Percentiles rank a stretch among this genome's conserved stretches.
Conservation (phyloP, 2,888 invertebrate genomes). For the Diaperis boleti region DNA sequence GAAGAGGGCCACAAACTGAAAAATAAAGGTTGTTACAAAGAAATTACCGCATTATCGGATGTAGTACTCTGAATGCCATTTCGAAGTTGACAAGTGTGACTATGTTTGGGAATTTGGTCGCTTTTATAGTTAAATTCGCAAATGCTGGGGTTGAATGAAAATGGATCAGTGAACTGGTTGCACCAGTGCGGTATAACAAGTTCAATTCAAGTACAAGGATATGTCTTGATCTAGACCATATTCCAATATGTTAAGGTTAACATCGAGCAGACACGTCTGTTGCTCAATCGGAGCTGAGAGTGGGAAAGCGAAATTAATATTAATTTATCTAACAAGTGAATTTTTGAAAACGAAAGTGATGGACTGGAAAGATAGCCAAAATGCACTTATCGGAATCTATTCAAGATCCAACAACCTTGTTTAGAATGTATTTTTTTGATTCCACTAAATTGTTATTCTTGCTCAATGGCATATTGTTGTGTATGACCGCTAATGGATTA, state of each 20-base stretch:
- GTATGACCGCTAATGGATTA: neutral
- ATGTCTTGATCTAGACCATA: slow-evolving; percentile 19
- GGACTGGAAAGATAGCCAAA: neutral
- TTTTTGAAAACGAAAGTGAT: neutral
- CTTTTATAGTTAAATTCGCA: slow-evolving; percentile 7
- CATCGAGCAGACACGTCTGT: neutral
- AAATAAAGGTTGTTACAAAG: no score
- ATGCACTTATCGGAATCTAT: neutral
- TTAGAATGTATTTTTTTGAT: neutral
- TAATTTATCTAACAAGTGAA: neutral
- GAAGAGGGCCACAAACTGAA: slow-evolving; percentile 49
- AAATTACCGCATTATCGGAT: neutral
- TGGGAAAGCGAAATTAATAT: slow-evolving; percentile 3
- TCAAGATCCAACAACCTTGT: neutral
- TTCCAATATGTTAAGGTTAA: slow-evolving; percentile 35
- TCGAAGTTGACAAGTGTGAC: slow-evolving; percentile 2
- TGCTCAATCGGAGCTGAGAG: slow-evolving; percentile 8
- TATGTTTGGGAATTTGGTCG: slow-evolving; percentile 3
- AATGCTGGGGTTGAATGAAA: neutral
- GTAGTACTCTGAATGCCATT: slow-evolving; percentile 29
- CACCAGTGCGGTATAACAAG: slow-evolving; percentile 5
- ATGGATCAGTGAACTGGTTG: slow-evolving; percentile 20
- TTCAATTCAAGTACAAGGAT: slow-evolving; percentile 34
- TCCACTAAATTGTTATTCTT: neutral
- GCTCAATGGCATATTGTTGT: neutral